A percentile compares a stretch with the other conserved stretches of the same genome.
Evolutionary conservation across 2,113 vertebrate species (phyloP).

Genomic region (Arothron firmamentum): DNA sequence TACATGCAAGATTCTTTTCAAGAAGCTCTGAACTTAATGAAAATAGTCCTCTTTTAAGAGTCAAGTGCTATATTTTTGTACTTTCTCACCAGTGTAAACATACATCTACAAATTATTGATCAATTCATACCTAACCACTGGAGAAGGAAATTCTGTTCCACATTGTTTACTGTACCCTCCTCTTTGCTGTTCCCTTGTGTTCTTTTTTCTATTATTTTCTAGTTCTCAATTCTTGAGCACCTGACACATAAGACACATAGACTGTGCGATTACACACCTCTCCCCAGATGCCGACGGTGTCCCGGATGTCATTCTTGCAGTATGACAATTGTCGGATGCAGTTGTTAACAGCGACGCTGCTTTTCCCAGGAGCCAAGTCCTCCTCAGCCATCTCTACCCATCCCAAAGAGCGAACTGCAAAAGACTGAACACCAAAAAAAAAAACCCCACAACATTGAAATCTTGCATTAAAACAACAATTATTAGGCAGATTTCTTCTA

Average conservation of each 20-base stretch:
- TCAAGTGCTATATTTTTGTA: slow-evolving; percentile 13
- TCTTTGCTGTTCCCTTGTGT: neutral
- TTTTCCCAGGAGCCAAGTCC: slow-evolving; percentile 94
- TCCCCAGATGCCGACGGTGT: slow-evolving; percentile 98
- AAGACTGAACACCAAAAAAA: slow-evolving; percentile 76
- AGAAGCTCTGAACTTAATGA: neutral
- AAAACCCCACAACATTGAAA: neutral
- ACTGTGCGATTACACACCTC: slow-evolving; percentile 79
- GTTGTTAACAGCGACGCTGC: slow-evolving; percentile 96
- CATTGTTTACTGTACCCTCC: slow-evolving; percentile 19
- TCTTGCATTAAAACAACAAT: too few species aligned
- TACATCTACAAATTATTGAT: slow-evolving; percentile 54
- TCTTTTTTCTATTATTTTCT: neutral
- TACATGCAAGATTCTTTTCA: slow-evolving; percentile 29
- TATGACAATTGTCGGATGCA: slow-evolving; percentile 97
- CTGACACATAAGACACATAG: neutral
- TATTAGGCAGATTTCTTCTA: too few species aligned
- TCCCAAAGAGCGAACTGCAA: slow-evolving; percentile 93
- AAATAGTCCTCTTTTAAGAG: slow-evolving; percentile 6
- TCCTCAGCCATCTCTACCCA: slow-evolving; percentile 99
- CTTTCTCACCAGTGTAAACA: neutral
- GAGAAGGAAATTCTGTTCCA: slow-evolving; percentile 25
- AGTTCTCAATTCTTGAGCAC: too few species aligned
- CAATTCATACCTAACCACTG: slow-evolving; percentile 37
- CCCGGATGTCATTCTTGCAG: slow-evolving; percentile 97